Percentiles rank a stretch among this genome's conserved stretches.
Evolutionary conservation across 1,140 invertebrate species (phyloP).

Genomic region (Augochlora pura): DNA sequence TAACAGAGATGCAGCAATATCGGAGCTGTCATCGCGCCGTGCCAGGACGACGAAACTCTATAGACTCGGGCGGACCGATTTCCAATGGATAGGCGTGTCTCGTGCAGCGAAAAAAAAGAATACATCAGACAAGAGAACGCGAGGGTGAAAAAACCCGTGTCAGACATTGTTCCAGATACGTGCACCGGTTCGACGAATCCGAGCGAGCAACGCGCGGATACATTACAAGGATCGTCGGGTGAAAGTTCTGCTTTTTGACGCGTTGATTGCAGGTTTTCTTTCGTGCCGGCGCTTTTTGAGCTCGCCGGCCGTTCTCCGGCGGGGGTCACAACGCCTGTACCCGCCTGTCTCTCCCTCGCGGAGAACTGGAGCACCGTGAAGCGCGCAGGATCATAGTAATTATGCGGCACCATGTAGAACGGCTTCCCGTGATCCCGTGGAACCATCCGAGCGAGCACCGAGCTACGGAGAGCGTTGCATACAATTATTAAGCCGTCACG

Average conservation of each 20-base stretch:
- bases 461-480: conserved; percentile 7
- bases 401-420: conserved; percentile 69
- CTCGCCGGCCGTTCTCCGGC: conserved; percentile 19
- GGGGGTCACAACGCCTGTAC: conserved; percentile 38
- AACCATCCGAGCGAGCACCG: conserved; percentile 46
- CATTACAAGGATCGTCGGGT: conserved; percentile 35
- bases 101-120: neutral
- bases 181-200: conserved; percentile 19
- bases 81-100: neutral
- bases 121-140: neutral
- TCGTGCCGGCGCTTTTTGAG: conserved; percentile 53
- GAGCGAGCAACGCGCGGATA: conserved; percentile 26
- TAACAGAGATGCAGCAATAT: too few species aligned
- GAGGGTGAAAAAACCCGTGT: neutral
- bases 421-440: conserved; percentile 66
- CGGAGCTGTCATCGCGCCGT: too few species aligned
- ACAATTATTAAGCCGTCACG: conserved; percentile 70
- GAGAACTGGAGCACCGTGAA: conserved; percentile 71
- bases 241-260: conserved; percentile 67
- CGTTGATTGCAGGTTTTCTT: conserved; percentile 71
- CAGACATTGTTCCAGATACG: conserved; percentile 30
- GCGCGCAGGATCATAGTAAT: conserved; percentile 70
- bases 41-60: neutral
- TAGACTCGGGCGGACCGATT: too few species aligned
- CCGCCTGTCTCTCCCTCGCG: conserved; percentile 45